Percentiles rank a stretch among this genome's conserved stretches.
Evolutionary conservation across 1,140 invertebrate genomes (phyloP).

Genomic region (Ruditapes philippinarum): DNA sequence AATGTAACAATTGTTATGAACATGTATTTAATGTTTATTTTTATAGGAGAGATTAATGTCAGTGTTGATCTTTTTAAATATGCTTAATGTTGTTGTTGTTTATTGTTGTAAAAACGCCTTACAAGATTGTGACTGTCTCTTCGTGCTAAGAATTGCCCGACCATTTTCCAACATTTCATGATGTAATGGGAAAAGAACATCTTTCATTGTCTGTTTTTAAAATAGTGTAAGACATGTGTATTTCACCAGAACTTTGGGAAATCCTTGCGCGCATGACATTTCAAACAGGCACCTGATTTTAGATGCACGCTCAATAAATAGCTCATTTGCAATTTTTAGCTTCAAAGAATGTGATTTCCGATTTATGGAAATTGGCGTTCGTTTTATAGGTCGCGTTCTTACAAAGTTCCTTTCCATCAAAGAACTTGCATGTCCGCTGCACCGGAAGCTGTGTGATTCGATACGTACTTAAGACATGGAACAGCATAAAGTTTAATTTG

Average conservation of each 20-base stretch:
- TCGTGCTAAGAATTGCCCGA: no score
- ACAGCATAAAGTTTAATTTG: neutral
- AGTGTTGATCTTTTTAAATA: no score
- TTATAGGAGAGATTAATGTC: no score
- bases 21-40: no score
- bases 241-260: slow-evolving; percentile 30
- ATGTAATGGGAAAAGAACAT: no score
- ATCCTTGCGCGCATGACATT: slow-evolving; percentile 9
- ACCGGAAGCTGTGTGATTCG: slow-evolving; percentile 2
- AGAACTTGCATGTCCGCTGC: neutral
- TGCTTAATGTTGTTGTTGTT: no score
- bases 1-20: no score
- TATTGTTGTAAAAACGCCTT: no score
- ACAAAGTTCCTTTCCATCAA: slow-evolving; percentile 3
- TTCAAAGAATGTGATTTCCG: slow-evolving; percentile 20
- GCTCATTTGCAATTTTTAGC: neutral
- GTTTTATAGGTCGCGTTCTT: neutral
- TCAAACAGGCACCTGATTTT: slow-evolving; percentile 3
- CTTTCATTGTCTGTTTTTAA: no score
- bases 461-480: neutral
- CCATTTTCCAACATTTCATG: no score
- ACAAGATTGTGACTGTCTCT: no score
- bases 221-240: neutral
- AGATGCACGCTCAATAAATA: no score
- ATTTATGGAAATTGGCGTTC: slow-evolving; percentile 37